phyloP scores from a whole-genome alignment of 2,113 vertebrate genomes.

The Cinclus mexicanus region DNA sequence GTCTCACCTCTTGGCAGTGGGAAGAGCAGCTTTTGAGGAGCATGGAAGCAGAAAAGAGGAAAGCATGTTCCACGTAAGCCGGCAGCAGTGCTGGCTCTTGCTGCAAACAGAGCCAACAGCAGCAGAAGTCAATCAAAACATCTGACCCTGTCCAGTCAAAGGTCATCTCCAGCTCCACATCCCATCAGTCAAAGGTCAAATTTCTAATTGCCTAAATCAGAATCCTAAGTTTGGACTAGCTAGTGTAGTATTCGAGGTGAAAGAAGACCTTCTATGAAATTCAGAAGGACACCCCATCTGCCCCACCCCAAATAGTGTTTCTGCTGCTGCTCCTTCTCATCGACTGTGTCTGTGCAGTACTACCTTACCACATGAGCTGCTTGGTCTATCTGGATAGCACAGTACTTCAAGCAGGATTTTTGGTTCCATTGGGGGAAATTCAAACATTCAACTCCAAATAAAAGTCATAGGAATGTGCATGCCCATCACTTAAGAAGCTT shows the following conservation, averaged over 20 bases:
- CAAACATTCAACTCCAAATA: neutral
- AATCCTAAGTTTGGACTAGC: neutral
- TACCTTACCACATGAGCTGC: neutral
- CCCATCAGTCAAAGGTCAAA: neutral
- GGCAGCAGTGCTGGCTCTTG: neutral
- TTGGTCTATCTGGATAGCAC: neutral
- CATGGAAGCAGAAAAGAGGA: neutral
- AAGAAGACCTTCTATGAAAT: neutral
- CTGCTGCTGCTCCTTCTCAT: neutral
- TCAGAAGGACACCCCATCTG: neutral
- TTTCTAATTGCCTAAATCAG: neutral
- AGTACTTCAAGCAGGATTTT: neutral
- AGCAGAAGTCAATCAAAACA: neutral
- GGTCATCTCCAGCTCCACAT: neutral
- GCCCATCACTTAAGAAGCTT: neutral
- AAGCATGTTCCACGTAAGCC: neutral
- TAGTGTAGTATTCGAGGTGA: neutral
- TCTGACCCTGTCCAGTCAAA: neutral
- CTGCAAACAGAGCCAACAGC: neutral
- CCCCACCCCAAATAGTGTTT: neutral
- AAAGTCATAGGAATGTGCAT: neutral
- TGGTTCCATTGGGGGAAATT: neutral
- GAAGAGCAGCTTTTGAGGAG: neutral
- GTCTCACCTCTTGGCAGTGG: neutral
- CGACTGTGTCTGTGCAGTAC: neutral